Evolutionary conservation across 2,888 invertebrate species (phyloP).

Genomic region (Watsonalla cultraria): DNA sequence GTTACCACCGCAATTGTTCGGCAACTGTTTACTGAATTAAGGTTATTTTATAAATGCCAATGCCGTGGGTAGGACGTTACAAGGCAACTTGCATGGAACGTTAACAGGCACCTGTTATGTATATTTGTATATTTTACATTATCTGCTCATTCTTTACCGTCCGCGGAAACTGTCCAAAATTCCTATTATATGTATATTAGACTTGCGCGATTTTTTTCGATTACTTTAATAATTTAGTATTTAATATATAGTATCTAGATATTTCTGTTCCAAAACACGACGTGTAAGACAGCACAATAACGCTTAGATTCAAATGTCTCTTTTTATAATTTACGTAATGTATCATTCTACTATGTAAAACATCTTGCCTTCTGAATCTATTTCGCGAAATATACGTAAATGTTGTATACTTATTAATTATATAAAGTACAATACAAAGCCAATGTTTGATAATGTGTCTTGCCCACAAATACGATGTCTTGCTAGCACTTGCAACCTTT

Average conservation of each 20-base stretch:
- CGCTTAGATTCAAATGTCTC: too few species aligned
- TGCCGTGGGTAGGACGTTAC: not conserved
- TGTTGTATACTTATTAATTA: not conserved
- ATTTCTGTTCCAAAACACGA: not conserved
- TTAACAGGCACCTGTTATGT: not conserved
- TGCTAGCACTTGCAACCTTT: not conserved
- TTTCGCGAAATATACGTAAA: not conserved
- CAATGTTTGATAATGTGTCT: not conserved
- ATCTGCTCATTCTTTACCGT: slow-evolving; percentile 11
- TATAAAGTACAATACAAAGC: not conserved
- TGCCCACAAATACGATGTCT: not conserved
- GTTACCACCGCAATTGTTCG: not conserved
- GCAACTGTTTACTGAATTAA: not conserved
- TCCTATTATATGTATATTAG: not conserved
- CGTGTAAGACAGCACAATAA: not conserved
- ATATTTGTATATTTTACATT: not conserved
- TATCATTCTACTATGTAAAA: not conserved
- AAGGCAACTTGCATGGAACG: too few species aligned
- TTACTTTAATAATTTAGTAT: not conserved
- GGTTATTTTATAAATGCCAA: not conserved
- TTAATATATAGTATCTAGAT: not conserved
- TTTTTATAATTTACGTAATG: not conserved
- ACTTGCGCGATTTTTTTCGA: not conserved
- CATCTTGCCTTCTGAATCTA: not conserved
- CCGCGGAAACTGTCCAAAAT: not conserved